phyloP scores from a whole-genome alignment of 2,113 vertebrate genomes.

The Oenanthe oenanthe region DNA sequence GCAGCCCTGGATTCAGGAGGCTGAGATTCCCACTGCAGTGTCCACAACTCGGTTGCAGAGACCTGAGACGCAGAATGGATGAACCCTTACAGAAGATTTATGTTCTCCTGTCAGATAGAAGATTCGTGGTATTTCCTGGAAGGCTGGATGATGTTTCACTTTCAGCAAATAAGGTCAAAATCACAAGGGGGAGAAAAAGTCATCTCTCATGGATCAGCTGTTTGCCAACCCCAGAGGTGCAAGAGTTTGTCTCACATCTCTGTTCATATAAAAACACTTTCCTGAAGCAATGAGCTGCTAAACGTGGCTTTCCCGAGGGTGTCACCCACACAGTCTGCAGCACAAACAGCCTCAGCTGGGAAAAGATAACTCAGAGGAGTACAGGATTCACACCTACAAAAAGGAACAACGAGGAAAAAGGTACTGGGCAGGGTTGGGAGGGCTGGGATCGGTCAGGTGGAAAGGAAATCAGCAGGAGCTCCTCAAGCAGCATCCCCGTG shows the following conservation, averaged over 20 bases:
- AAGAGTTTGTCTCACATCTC: background rate
- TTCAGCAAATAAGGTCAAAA: conserved; percentile 49
- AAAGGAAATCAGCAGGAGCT: background rate
- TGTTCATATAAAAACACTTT: background rate
- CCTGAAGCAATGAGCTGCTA: background rate
- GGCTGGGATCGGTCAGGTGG: rapidly evolving
- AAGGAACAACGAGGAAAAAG: background rate
- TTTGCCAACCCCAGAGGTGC: background rate
- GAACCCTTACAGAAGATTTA: background rate
- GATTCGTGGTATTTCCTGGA: background rate
- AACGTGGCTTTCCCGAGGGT: background rate
- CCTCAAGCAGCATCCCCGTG: background rate
- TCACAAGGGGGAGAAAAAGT: background rate
- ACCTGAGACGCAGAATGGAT: background rate
- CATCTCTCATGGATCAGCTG: background rate
- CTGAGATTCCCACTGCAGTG: background rate
- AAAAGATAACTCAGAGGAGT: background rate
- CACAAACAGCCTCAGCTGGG: background rate
- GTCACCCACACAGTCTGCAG: background rate
- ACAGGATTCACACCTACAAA: background rate
- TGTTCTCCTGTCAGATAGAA: background rate
- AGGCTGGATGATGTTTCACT: background rate
- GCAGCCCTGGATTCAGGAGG: background rate
- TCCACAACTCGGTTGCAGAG: background rate
- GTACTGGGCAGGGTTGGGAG: background rate